Evolutionary conservation across 2,797 vertebrate genomes (phyloP).

Genomic region (Sebastes aleutianus): DNA sequence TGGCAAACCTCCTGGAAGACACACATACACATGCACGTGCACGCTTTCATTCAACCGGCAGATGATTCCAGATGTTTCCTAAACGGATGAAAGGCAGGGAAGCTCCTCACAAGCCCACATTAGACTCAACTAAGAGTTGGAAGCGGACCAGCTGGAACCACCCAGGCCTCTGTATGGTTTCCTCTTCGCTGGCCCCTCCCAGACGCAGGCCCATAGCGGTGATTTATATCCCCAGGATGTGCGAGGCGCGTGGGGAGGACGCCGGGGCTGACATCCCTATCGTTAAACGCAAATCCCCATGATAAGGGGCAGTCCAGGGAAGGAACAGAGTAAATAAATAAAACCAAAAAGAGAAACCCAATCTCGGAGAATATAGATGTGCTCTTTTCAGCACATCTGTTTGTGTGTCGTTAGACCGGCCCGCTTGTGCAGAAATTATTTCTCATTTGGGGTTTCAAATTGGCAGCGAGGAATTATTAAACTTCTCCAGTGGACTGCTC

Average conservation of each 20-base stretch:
- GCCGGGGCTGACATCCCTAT: conserved; percentile 56
- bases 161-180: conserved; percentile 59
- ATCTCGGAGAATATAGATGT: conserved; percentile 5
- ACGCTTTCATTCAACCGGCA: conserved; percentile 63
- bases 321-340: conserved; percentile 18
- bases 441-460: conserved; percentile 17
- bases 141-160: conserved; percentile 67
- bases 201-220: conserved; percentile 46
- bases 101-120: conserved; percentile 62
- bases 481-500: conserved; percentile 30
- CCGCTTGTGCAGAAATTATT: conserved; percentile 4
- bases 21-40: conserved; percentile 16
- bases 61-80: conserved; percentile 86
- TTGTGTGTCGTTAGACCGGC: neutral
- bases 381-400: conserved; percentile 15
- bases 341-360: conserved; percentile 23
- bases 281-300: conserved; percentile 40
- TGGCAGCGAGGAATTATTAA: conserved; percentile 49
- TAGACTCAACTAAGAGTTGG: conserved; percentile 71
- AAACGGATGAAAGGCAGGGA: conserved; percentile 78
- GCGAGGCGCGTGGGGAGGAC: conserved; percentile 61
- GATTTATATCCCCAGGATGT: conserved; percentile 78
- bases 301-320: conserved; percentile 61
- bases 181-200: conserved; percentile 49
- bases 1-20: conserved; percentile 60